Conservation (phyloP, 2,797 vertebrate species). For the Clarias platycephalus region DNA sequence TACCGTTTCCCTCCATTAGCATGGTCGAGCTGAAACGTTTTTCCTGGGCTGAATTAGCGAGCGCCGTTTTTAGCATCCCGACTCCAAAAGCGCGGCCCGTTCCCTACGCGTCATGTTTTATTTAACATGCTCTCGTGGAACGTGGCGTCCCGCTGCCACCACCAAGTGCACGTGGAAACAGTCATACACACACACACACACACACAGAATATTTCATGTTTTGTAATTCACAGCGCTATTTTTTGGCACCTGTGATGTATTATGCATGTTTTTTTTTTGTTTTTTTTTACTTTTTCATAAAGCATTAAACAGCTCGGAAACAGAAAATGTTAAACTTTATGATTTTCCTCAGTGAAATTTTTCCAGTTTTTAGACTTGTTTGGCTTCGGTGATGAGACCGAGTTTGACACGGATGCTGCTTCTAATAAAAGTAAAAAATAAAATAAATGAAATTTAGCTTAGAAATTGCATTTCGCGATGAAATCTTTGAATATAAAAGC, state of each 20-base stretch:
- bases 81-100: constrained; percentile 22
- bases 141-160: neutral
- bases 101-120: constrained; percentile 37
- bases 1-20: constrained; percentile 39
- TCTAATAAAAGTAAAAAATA: neutral
- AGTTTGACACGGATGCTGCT: neutral
- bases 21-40: constrained; percentile 38
- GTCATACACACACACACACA: neutral
- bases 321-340: neutral
- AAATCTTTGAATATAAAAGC: neutral
- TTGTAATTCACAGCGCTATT: neutral
- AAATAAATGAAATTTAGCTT: too few species aligned
- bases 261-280: constrained; percentile 53
- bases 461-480: neutral
- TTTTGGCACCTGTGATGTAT: constrained; percentile 38
- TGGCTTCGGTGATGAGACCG: neutral
- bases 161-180: neutral
- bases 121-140: constrained; percentile 6
- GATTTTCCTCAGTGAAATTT: neutral
- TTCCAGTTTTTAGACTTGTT: neutral
- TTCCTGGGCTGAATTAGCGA: constrained; percentile 18
- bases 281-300: neutral
- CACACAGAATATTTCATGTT: neutral
- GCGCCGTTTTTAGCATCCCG: neutral
- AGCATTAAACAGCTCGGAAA: neutral